These are phyloP conservation scores for Molothrus aeneus DNA, from an alignment of 2,797 vertebrate species.

Conservation along the genomic window DNA sequence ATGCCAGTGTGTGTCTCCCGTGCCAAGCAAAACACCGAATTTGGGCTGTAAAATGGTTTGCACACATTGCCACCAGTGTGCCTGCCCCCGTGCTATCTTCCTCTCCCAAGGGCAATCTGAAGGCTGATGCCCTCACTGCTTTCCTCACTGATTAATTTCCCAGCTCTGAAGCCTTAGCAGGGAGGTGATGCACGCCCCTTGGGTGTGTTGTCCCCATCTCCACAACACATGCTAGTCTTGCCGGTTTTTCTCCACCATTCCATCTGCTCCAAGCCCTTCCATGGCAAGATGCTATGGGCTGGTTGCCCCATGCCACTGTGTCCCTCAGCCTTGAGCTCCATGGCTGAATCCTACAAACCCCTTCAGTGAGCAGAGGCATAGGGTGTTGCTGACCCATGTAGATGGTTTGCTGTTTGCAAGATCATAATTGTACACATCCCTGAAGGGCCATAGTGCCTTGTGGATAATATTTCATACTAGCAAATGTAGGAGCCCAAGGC, in stretches of 20 bases:
- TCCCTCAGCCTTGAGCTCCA: rapidly evolving
- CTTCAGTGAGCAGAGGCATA: background rate
- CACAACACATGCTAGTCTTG: background rate
- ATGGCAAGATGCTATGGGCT: rapidly evolving
- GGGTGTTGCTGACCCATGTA: rapidly evolving
- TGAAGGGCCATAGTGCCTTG: background rate
- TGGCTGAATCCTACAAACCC: background rate
- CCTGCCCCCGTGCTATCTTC: rapidly evolving
- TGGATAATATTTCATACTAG: rapidly evolving
- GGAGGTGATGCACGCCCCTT: rapidly evolving
- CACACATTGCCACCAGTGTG: rapidly evolving
- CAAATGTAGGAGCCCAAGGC: background rate
- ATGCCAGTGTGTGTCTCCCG: rapidly evolving
- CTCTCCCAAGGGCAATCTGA: background rate
- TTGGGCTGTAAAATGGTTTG: background rate
- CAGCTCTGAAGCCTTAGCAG: background rate
- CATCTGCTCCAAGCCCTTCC: background rate
- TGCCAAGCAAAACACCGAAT: background rate
- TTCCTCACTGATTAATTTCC: background rate
- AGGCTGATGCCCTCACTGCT: background rate
- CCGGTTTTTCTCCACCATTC: rapidly evolving
- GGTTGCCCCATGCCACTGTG: rapidly evolving
- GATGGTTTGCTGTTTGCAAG: background rate
- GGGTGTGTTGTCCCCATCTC: background rate
- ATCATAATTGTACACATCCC: background rate